Percentiles rank a stretch among this genome's conserved stretches.
Conservation (phyloP, 2,113 vertebrate genomes). For the Atherinomorus stipes region DNA sequence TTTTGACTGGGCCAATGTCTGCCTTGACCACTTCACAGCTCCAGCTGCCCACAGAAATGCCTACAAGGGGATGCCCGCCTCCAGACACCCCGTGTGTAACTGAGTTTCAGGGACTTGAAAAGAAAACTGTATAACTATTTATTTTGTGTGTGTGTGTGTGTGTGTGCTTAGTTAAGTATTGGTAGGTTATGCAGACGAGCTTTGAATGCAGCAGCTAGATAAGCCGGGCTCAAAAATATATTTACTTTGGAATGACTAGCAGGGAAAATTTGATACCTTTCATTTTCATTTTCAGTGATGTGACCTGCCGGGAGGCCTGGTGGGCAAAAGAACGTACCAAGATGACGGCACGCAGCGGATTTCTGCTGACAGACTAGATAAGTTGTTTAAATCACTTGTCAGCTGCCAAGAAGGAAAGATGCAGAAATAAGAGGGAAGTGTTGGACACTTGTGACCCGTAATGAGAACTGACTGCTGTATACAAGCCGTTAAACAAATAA, state of each 20-base stretch:
- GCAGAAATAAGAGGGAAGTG: no score
- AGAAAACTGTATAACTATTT: conserved; percentile 23
- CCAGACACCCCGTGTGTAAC: conserved; percentile 34
- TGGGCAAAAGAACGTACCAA: no score
- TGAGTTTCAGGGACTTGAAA: conserved; percentile 43
- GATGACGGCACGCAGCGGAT: no score
- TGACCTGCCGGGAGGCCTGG: no score
- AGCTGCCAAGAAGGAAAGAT: no score
- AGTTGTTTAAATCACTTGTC: no score
- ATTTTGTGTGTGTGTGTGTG: conserved; percentile 9
- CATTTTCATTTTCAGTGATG: no score
- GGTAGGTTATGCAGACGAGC: conserved; percentile 21
- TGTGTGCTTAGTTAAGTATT: not conserved
- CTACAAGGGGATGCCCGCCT: conserved; percentile 57
- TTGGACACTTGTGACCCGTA: no score
- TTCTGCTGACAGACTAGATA: no score
- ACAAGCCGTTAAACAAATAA: no score
- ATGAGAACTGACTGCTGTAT: no score
- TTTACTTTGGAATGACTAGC: conserved; percentile 8
- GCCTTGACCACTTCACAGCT: conserved; percentile 69
- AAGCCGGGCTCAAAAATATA: conserved; percentile 11
- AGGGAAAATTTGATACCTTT: conserved; percentile 10
- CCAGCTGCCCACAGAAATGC: conserved; percentile 71
- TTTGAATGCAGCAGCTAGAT: conserved; percentile 32
- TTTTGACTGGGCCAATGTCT: conserved; percentile 69